These are phyloP conservation scores for Lochmaea capreae DNA, from an alignment of 2,888 invertebrate species.

Conservation along the genomic window DNA sequence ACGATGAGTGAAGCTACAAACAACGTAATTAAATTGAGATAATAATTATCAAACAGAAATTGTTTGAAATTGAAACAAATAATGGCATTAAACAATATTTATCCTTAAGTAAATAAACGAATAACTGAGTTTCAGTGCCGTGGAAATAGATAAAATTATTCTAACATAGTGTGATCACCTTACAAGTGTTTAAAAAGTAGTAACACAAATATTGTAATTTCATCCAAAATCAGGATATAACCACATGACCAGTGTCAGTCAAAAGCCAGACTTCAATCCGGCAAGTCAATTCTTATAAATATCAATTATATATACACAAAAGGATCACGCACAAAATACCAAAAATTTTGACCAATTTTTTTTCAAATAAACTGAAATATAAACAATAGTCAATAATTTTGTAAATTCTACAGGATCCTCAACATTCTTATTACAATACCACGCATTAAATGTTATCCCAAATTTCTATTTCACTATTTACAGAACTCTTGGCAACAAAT, in stretches of 20 bases:
- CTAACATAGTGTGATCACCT: constrained; percentile 28
- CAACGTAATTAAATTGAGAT: too few species aligned
- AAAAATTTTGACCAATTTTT: constrained; percentile 1
- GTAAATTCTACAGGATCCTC: constrained; percentile 29
- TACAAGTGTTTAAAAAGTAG: constrained; percentile 26
- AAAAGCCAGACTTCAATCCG: constrained; percentile 44
- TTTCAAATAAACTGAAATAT: constrained; percentile 8
- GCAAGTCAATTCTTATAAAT: constrained; percentile 52
- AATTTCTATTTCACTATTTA: not conserved
- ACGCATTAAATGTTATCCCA: not conserved
- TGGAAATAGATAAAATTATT: not conserved
- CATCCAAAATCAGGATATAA: constrained; percentile 36
- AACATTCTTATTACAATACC: not conserved
- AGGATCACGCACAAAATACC: constrained; percentile 9
- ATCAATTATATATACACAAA: constrained; percentile 43
- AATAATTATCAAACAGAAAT: too few species aligned
- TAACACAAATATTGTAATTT: constrained; percentile 40
- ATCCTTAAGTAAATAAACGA: not conserved
- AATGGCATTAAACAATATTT: too few species aligned
- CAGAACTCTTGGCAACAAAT: not conserved
- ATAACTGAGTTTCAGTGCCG: not conserved
- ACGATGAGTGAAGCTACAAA: too few species aligned
- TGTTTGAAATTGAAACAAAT: not conserved
- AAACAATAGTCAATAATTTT: constrained; percentile 10
- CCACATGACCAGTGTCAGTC: constrained; percentile 45